Base-by-base conservation (phyloP, 64 coral and sea anemone genomes). In the Montipora efflorescens region DNA sequence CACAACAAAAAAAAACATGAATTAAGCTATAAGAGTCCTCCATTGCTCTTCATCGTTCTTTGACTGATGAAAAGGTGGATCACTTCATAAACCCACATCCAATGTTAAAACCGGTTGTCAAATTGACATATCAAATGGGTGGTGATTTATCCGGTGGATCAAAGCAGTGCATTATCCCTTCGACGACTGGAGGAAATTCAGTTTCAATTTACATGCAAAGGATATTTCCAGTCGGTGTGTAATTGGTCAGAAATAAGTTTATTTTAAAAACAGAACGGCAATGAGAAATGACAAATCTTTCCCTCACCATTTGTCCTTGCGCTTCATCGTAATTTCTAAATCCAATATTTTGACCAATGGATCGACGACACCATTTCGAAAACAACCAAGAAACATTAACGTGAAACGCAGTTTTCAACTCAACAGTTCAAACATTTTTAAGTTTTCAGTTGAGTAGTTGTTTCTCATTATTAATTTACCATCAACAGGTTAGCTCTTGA, bases 401-500 rank as follows among this genome's bases (percentile, higher is more conserved):
- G 46, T 44, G 4, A 49, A 84, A 3, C 7, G 18, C 6, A 49
- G 47, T 13, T 50, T 70, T 48, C 62, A 43, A 46, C 67, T 47
- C 9, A 64, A 64, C 9, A 49, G 16, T 49, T 67, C 36, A 86
- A 22, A 48, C 4, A 14, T 19, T 36, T 36, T 36, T 20, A 6
- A 5, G 7, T 72, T 72, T 86, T 70, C 64, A 86, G 61, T 48
- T 86, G 45, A 70, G 66, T 86, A 15, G 46, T 49, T 86, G 45
- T 44, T 47, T 10, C 18, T 86, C 66, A 72, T 86, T 86, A 86
- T 72, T 86, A 71, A 86, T 86, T 86, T 12, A 86, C 13, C 67
- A 73, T 7, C 8, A 86, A 72, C 82, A 86, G 82, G 82, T 86
- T n/a, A 46, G 66, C 14, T 51, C 82, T 68, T 86, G 66, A 86